phyloP scores from a whole-genome alignment of 1,140 invertebrate species.

The Alviniconcha marisindica region DNA sequence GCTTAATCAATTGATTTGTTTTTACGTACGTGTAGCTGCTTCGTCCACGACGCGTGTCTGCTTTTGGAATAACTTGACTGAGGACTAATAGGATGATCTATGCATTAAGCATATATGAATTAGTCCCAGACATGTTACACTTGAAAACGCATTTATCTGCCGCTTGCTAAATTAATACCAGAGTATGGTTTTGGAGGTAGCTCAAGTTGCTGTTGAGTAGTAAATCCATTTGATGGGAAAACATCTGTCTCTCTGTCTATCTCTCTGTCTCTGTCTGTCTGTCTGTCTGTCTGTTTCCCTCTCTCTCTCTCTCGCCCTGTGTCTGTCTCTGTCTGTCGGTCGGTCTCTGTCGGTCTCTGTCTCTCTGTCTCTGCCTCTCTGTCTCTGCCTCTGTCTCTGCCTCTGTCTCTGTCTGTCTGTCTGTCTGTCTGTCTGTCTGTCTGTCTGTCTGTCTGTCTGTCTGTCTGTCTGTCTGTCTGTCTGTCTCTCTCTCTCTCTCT shows the following conservation, averaged over 20 bases:
- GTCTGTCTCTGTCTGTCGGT: constrained; percentile 42
- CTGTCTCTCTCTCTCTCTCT: constrained; percentile 33
- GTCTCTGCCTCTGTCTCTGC: constrained; percentile 24
- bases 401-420: constrained; percentile 31
- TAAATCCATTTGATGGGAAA: too few relatives aligned
- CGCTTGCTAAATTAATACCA: too few relatives aligned
- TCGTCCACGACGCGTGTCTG: too few relatives aligned
- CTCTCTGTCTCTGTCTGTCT: constrained; percentile 28
- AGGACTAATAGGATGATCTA: too few relatives aligned
- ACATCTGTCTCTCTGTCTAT: constrained; percentile 49
- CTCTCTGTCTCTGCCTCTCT: background rate
- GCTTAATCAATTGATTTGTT: too few relatives aligned
- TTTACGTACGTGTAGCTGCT: too few relatives aligned
- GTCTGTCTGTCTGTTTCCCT: constrained; percentile 44
- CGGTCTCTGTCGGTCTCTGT: background rate
- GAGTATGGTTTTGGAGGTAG: too few relatives aligned
- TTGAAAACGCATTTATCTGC: too few relatives aligned
- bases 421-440: constrained; percentile 34
- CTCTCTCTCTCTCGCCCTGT: constrained; percentile 50
- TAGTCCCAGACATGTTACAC: too few relatives aligned
- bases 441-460: background rate
- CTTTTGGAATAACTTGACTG: too few relatives aligned
- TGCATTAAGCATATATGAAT: too few relatives aligned
- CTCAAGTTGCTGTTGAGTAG: too few relatives aligned
- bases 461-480: background rate